phyloP scores from a whole-genome alignment of 2,797 vertebrate genomes.

The Momotus momota region DNA sequence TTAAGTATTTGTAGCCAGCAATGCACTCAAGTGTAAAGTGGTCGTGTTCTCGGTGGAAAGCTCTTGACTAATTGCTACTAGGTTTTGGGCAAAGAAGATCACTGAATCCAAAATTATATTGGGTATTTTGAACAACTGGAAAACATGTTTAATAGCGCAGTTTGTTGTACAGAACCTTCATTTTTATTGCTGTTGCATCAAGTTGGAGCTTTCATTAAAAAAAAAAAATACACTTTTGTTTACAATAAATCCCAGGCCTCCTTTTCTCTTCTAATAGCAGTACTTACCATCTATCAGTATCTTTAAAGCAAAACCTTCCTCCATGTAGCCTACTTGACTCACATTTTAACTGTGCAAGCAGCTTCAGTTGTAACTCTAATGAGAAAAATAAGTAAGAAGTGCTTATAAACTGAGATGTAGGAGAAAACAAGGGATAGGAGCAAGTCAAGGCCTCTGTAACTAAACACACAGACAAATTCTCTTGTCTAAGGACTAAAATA shows the following conservation, averaged over 20 bases:
- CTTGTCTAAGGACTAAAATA: not conserved
- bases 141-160: not conserved
- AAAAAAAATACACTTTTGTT: constrained; percentile 16
- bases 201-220: constrained; percentile 13
- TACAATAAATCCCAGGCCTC: constrained; percentile 43
- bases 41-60: not conserved
- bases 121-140: not conserved
- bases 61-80: not conserved
- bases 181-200: constrained; percentile 40
- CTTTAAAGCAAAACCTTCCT: not conserved
- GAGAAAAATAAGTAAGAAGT: not conserved
- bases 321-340: not conserved
- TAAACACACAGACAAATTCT: not conserved
- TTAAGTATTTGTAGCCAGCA: not conserved
- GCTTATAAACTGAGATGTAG: not conserved
- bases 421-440: not conserved
- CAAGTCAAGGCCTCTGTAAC: not conserved
- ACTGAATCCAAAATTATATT: not conserved
- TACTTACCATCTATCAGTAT: not conserved
- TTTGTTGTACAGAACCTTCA: constrained; percentile 21
- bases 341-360: not conserved
- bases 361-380: not conserved
- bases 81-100: not conserved
- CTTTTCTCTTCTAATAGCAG: not conserved
- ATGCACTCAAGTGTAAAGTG: not conserved